These are phyloP conservation scores for Phyllotreta striolata DNA, from an alignment of 2,888 invertebrate genomes.

Conservation along the genomic window DNA sequence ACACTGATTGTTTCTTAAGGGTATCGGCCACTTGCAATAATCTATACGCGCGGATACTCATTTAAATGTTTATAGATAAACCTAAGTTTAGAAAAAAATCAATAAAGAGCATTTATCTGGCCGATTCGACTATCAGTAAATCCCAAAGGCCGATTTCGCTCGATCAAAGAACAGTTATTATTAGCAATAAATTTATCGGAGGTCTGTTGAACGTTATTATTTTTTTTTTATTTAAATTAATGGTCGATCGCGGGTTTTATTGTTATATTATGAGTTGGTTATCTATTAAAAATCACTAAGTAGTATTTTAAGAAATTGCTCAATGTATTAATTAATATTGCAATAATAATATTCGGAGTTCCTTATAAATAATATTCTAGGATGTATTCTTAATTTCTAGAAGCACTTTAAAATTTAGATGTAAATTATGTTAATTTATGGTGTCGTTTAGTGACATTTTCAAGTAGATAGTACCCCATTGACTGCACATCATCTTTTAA, in stretches of 20 bases:
- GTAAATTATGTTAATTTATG: no score
- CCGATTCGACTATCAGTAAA: conserved; percentile 12
- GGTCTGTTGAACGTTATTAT: conserved; percentile 8
- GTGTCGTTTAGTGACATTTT: no score
- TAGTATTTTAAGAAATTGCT: neutral
- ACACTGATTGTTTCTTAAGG: conserved; percentile 39
- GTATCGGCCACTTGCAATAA: conserved; percentile 34
- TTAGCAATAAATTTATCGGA: conserved; percentile 18
- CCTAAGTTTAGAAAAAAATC: conserved; percentile 16
- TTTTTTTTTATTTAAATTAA: conserved; percentile 1
- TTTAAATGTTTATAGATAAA: conserved; percentile 19
- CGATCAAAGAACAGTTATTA: conserved; percentile 18
- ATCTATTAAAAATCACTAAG: no score
- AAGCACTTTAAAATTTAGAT: no score
- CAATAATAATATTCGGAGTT: no score
- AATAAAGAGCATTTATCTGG: conserved; percentile 6
- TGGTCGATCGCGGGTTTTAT: no score
- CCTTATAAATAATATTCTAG: no score
- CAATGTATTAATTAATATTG: no score
- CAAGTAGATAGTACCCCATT: no score
- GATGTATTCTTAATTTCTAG: no score
- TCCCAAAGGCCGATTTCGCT: conserved; percentile 9
- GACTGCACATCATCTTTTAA: no score
- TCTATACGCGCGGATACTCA: conserved; percentile 12
- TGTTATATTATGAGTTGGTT: no score